Conservation (phyloP, 2,888 invertebrate genomes). For the Synergus japonicus region DNA sequence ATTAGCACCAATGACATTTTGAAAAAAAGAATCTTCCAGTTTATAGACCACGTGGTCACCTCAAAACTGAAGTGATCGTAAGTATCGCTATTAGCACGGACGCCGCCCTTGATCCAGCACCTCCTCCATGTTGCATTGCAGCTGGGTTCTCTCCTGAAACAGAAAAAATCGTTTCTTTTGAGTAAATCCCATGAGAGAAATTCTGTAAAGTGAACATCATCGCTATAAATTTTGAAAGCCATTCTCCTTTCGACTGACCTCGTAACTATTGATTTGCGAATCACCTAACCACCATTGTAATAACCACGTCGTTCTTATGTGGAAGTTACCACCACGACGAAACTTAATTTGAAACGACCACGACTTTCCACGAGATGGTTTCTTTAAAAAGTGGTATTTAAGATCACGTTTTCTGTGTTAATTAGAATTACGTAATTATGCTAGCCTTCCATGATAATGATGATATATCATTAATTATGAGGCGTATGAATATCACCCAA, state of each 20-base stretch:
- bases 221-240: constrained; percentile 46
- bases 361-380: constrained; percentile 49
- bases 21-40: constrained; percentile 40
- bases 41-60: constrained; percentile 73
- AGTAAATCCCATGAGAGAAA: background rate
- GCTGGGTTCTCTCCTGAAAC: constrained; percentile 75
- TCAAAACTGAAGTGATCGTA: constrained; percentile 67
- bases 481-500: too few species aligned
- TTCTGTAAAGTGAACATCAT: constrained; percentile 42
- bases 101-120: constrained; percentile 62
- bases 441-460: too few species aligned
- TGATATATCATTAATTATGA: too few species aligned
- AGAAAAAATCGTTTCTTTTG: constrained; percentile 41
- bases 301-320: constrained; percentile 47
- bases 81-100: constrained; percentile 65
- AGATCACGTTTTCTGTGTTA: constrained; percentile 37
- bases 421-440: background rate
- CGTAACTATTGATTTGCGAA: constrained; percentile 55
- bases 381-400: constrained; percentile 49
- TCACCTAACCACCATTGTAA: constrained; percentile 17
- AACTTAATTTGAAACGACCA: constrained; percentile 53
- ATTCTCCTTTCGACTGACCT: constrained; percentile 43
- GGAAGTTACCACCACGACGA: constrained; percentile 39
- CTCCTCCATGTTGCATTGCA: constrained; percentile 74
- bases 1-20: constrained; percentile 53